Evolutionary conservation across 2,797 vertebrate genomes (phyloP).

Genomic region (Muscicapa comitata): DNA sequence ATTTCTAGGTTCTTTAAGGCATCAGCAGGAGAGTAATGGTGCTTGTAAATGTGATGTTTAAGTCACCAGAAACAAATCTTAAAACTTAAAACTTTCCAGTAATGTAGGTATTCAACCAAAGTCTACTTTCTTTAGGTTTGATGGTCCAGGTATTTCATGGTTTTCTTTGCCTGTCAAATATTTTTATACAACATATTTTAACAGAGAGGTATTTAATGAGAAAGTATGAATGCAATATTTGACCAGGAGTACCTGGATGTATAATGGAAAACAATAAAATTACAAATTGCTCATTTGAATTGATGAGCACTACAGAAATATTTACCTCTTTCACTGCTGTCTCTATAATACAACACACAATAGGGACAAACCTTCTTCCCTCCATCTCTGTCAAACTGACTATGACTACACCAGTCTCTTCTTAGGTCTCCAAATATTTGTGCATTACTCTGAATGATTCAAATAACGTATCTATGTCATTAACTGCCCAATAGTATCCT

Average conservation of each 20-base stretch:
- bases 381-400: not conserved
- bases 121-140: not conserved
- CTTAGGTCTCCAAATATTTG: not conserved
- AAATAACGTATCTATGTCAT: not conserved
- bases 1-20: not conserved
- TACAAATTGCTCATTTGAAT: not conserved
- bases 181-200: not conserved
- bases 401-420: not conserved
- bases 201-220: not conserved
- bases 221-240: not conserved
- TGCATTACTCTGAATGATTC: not conserved
- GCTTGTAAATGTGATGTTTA: not conserved
- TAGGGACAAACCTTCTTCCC: not conserved
- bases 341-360: not conserved
- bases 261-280: not conserved
- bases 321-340: not conserved
- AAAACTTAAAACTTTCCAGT: not conserved
- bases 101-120: not conserved
- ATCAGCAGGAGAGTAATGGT: not conserved
- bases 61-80: not conserved
- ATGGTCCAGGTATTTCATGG: fast-evolving
- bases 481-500: not conserved
- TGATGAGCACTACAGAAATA: not conserved
- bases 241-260: not conserved
- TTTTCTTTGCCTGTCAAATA: not conserved